phyloP scores from a whole-genome alignment of 2,888 invertebrate genomes.

The Conus canariensis region DNA sequence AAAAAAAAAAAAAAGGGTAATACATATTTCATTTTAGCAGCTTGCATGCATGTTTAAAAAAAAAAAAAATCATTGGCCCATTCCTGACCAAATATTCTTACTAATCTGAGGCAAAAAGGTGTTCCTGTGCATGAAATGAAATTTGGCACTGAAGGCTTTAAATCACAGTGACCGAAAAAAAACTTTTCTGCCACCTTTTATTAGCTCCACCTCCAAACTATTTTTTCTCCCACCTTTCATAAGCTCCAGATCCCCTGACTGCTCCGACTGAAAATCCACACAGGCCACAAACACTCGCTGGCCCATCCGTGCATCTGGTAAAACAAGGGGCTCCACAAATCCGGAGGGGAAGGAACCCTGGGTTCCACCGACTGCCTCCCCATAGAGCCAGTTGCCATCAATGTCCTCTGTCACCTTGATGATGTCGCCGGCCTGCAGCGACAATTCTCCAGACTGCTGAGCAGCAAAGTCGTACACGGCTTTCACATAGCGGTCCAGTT shows the following conservation, averaged over 20 bases:
- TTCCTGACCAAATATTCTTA: no score
- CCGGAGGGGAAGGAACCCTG: slow-evolving; percentile 72
- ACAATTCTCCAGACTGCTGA: slow-evolving; percentile 68
- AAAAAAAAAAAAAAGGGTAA: no score
- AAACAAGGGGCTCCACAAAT: slow-evolving; percentile 68
- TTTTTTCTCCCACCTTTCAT: slow-evolving; percentile 64
- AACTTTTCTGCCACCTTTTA: no score
- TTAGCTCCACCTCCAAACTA: no score
- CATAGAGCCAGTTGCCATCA: slow-evolving; percentile 75
- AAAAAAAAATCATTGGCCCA: no score
- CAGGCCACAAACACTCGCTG: slow-evolving; percentile 72
- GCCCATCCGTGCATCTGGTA: slow-evolving; percentile 64
- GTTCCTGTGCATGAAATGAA: no score
- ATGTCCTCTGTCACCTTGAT: slow-evolving; percentile 65
- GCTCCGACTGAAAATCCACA: slow-evolving; percentile 69
- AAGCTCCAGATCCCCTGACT: slow-evolving; percentile 73
- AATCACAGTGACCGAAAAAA: no score
- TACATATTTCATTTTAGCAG: no score
- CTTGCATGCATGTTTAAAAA: no score
- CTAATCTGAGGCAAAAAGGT: no score
- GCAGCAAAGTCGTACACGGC: slow-evolving; percentile 72
- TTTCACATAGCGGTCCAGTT: slow-evolving; percentile 68
- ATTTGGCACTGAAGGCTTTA: no score
- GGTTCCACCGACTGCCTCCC: slow-evolving; percentile 52
- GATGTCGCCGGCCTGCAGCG: slow-evolving; percentile 69